phyloP scores from a whole-genome alignment of 2,888 invertebrate species.

The Lasioglossum malachurum region DNA sequence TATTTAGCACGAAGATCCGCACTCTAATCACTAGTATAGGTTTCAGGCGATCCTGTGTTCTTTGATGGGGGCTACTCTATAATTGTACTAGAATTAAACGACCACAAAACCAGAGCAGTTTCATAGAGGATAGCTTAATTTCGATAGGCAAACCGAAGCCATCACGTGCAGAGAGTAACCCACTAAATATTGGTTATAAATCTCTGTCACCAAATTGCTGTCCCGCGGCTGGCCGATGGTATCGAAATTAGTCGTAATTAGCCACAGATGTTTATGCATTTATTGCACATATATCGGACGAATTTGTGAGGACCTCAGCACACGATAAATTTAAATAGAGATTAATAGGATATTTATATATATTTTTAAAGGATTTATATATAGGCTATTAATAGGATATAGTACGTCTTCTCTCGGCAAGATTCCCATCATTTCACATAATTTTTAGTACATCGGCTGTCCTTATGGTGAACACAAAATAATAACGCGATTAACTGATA shows the following conservation, averaged over 20 bases:
- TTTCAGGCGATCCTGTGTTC: not conserved
- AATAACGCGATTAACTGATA: too few species aligned
- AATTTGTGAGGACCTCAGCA: not conserved
- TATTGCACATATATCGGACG: not conserved
- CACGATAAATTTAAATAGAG: not conserved
- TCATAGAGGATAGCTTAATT: not conserved
- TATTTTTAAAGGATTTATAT: too few species aligned
- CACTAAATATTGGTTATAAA: conserved; percentile 10
- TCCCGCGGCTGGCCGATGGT: conserved; percentile 10
- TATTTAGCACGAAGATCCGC: too few species aligned
- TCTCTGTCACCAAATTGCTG: conserved; percentile 11
- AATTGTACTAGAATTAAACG: not conserved
- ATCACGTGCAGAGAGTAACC: not conserved
- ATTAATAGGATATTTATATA: not conserved
- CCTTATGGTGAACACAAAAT: too few species aligned
- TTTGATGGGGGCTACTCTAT: not conserved
- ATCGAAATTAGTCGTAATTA: conserved; percentile 11
- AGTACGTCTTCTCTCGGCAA: not conserved
- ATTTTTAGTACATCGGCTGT: too few species aligned
- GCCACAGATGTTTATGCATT: not conserved
- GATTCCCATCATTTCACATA: not conserved
- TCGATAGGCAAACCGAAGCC: not conserved
- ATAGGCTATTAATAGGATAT: not conserved
- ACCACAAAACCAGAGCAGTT: not conserved
- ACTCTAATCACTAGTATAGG: not conserved